Evolutionary conservation across 2,888 invertebrate genomes (phyloP), one percentile per base, ranked within the genome.

Genomic region (Tenthredo distinguenda): DNA sequence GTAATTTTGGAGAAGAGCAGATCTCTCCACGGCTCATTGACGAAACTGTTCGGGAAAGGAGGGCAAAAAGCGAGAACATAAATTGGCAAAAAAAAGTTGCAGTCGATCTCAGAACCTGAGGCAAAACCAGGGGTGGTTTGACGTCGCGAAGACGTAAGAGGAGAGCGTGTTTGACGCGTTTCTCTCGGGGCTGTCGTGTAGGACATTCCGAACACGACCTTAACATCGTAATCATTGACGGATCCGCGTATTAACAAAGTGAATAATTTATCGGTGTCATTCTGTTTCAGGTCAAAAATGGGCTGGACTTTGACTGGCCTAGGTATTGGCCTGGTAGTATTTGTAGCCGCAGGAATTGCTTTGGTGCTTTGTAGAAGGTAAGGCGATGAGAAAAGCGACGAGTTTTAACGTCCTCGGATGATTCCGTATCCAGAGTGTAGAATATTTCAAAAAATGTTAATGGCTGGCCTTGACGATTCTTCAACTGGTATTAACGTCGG

Each of bases 261-360:
- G 50, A 50, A 76, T 76, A 5, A 76, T 50, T 7, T 37, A 5
- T 10, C n/a, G 21, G 0, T 26, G 0, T 76, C 62, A 76, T 84
- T 84, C 86, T 88, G 87, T 88, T 89, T 89, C 88, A 90, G 90
- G 84, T 86, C 87, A 88, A 89, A 85, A 85, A 92, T 92, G 92
- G 90, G 91, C 86, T 93, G 93, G 93, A 90, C 88, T 76, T 88
- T 93, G 76, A 91, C 91, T 85, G 89, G 89, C 85, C 89, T 93
- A 79, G 91, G 89, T 72, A 88, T 92, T 77, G 90, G 88, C 85
- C 86, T 93, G 85, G 87, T 90, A 85, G 89, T 93, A 86, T 88
- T 90, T 86, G 86, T 92, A 68, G 87, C 90, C 37, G 90, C 90
- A 47, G 92, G 92, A 12, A 91, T 90, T 31, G 88, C 91, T 15